These are phyloP conservation scores for Tenodera sinensis DNA, from an alignment of 2,888 invertebrate species.

Conservation along the genomic window DNA sequence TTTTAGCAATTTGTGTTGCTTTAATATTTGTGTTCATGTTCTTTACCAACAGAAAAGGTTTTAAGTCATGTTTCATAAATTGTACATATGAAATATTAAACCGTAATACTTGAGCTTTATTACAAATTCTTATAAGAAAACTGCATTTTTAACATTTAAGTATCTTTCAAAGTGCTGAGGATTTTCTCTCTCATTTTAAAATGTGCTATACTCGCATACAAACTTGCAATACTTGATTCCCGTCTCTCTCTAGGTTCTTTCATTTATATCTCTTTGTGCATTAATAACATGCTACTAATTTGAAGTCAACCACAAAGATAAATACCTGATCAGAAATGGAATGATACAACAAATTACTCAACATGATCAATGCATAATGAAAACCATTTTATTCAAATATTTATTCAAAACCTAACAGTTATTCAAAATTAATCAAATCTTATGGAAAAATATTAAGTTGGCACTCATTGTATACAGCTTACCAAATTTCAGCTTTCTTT, in stretches of 20 bases:
- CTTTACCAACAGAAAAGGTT: too few relatives aligned
- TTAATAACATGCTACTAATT: neutral
- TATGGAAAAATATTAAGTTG: neutral
- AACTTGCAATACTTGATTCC: neutral
- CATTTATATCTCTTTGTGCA: neutral
- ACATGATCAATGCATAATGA: too few relatives aligned
- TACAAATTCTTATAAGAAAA: neutral
- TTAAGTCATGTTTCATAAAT: too few relatives aligned
- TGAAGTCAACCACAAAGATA: neutral
- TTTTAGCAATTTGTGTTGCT: too few relatives aligned
- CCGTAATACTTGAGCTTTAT: too few relatives aligned
- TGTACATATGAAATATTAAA: too few relatives aligned
- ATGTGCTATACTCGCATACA: neutral
- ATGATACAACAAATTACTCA: too few relatives aligned
- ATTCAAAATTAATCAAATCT: neutral
- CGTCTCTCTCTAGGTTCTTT: neutral
- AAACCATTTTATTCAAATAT: too few relatives aligned
- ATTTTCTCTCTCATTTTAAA: neutral
- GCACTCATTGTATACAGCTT: neutral
- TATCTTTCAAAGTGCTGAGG: neutral
- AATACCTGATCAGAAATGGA: too few relatives aligned
- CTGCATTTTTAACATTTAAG: neutral
- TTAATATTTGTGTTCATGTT: too few relatives aligned
- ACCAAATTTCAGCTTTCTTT: neutral
- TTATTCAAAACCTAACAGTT: neutral